Evolutionary conservation across 2,888 invertebrate genomes (phyloP), one percentile per base, ranked within the genome.

Genomic region (Nomada hirtipes): DNA sequence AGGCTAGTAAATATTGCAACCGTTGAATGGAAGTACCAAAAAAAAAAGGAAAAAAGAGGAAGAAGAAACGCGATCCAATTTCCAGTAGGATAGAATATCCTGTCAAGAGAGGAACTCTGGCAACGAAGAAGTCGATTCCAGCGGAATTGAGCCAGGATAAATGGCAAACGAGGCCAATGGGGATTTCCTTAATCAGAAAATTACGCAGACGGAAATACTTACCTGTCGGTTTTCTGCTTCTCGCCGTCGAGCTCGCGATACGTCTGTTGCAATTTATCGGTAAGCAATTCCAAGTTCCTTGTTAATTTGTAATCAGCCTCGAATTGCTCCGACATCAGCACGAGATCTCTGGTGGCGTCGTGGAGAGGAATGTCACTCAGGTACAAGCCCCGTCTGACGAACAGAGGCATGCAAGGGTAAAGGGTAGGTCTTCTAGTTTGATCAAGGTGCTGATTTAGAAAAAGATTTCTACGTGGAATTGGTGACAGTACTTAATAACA

Each of bases 231-330:
- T 95, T 98, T 99, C 94, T 98, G 97, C 93, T 99, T 99, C 94
- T 99, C 99, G 59, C 97, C 96, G 91, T 98, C 98, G 90, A 99
- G 95, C 92, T 98, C 98, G 82, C 98, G 95, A 94, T 98, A 98
- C 0, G 98, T 98, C 94, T 98, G 98, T 92, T 99, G 98, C 80
- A 99, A 95, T 94, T 98, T 98, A 92, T 99, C 99, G 29, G 98
- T 99, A 15, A 99, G 95, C 82, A 98, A 96, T 94, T 99, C 99
- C 89, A 99, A 95, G 94, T 98, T 98, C 92, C 98, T 97, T 0
- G 98, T 98, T 88, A 99, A 95, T 92, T 98, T 98, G 94, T 99
- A 99, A 94, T 99, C 99, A 0, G 98, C 98, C 94, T 98, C 98
- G 93, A 98, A 99, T 94, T 98, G 98, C 94, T 99, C 99, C 10